A percentile compares a stretch with the other conserved stretches of the same genome.
These are phyloP conservation scores for Sylvia borin DNA, from an alignment of 2,797 vertebrate species.

Conservation along the genomic window DNA sequence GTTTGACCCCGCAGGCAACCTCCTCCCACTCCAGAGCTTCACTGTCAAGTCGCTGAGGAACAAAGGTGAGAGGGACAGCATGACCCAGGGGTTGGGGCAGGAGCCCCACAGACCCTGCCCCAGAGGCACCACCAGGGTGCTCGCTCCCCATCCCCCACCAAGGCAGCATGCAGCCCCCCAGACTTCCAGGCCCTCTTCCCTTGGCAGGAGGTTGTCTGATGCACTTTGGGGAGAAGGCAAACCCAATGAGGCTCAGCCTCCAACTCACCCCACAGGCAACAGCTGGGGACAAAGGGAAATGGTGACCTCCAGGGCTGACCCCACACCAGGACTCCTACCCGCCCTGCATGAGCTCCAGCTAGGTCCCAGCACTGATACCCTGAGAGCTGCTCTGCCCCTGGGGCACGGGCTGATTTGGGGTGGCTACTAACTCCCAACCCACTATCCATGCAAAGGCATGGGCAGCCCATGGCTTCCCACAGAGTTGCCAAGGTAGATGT, in stretches of 20 bases:
- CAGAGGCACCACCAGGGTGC: background rate
- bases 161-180: constrained; percentile 45
- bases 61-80: constrained; percentile 26
- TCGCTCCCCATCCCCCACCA: background rate
- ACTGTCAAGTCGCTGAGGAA: constrained; percentile 89
- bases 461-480: background rate
- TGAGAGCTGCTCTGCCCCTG: background rate
- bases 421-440: constrained; percentile 16
- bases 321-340: background rate
- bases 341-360: background rate
- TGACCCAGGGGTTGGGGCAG: background rate
- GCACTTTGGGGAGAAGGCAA: background rate
- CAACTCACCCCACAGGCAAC: background rate
- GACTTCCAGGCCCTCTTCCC: background rate
- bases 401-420: background rate
- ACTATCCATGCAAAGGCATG: constrained; percentile 7
- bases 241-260: constrained; percentile 23
- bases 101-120: background rate
- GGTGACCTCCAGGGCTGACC: background rate
- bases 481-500: background rate
- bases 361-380: background rate
- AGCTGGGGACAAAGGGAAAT: background rate
- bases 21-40: constrained; percentile 88
- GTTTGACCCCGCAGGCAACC: constrained; percentile 59
- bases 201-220: background rate